Evolutionary conservation across 2,888 invertebrate species (phyloP), one percentile per base, ranked within the genome.

Genomic region (Emesis russula): DNA sequence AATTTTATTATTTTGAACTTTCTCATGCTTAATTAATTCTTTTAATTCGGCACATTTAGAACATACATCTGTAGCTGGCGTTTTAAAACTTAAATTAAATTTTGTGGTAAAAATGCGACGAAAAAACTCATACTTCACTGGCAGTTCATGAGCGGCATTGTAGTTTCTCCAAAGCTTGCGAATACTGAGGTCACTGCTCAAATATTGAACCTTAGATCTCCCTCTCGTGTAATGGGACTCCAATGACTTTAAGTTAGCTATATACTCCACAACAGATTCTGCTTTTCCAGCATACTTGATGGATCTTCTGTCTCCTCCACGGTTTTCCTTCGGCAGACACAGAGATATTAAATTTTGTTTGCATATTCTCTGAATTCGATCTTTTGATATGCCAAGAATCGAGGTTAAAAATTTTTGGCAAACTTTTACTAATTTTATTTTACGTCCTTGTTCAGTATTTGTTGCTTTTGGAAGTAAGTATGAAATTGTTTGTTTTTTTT

Each of bases 261-360:
- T 73, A 73, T 73, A 73, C 38, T 38, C 25, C 41, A 38, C 73
- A 73, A 38, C 38, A 36, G 73, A 73, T 73, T 73, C 73, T 73
- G 18, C 18, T 73, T 41, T 38, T 18, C 73, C 41, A 18, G 73
- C 38, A 73, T 73, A 73, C 73, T 73, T 73, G 38, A 73, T 41
- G 41, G 73, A 73, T 41, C 73, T 73, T 38, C 41, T 73, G 18
- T 73, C 73, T 41, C 90, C 87, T 15, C 86, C 87, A 79, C 90
- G 87, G 86, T 74, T 63, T 86, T 90, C 90, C 75, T 87, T 87
- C 36, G 90, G 90, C 71, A 92, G 18, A 86, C 18, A 80, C 89
- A 89, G 89, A 75, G 88, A 88, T 33, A 78, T 90, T 25, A 25
- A 25, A 25, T 25, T 25, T 25, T 25, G 25, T 25, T 25, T 25